Conservation (phyloP, 1,140 invertebrate species). For the Matsumurasca onukii region DNA sequence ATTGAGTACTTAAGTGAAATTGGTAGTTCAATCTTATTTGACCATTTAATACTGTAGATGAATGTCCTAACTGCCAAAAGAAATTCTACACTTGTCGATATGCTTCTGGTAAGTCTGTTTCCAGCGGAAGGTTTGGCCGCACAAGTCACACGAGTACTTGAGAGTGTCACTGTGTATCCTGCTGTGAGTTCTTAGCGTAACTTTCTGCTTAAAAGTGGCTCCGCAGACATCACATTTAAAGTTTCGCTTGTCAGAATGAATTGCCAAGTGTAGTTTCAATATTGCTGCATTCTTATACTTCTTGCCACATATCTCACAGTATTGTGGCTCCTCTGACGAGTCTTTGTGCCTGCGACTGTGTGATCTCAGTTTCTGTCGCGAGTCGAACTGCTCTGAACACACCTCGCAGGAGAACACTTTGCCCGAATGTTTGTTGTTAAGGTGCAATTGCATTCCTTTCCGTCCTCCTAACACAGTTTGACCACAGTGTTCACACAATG, state of each 20-base stretch:
- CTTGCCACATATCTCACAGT: constrained; percentile 1
- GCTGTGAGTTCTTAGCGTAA: neutral
- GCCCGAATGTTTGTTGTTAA: no score
- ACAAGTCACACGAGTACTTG: neutral
- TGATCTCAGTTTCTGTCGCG: neutral
- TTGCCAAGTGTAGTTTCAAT: neutral
- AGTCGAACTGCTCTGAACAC: neutral
- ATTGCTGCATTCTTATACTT: neutral
- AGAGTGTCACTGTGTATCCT: neutral
- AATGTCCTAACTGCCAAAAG: no score
- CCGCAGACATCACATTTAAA: neutral
- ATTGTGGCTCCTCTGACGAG: neutral
- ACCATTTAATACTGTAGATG: no score
- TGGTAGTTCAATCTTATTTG: no score
- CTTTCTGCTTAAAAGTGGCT: neutral
- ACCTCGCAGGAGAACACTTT: neutral
- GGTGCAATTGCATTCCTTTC: no score
- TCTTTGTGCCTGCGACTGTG: neutral
- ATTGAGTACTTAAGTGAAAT: no score
- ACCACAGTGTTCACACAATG: neutral
- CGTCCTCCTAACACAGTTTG: neutral
- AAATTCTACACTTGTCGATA: neutral
- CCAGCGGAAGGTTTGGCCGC: neutral
- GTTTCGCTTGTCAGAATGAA: neutral
- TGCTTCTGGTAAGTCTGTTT: constrained; percentile 1